Evolutionary conservation across 2,797 vertebrate species (phyloP).

Genomic region (Rhinella marina): DNA sequence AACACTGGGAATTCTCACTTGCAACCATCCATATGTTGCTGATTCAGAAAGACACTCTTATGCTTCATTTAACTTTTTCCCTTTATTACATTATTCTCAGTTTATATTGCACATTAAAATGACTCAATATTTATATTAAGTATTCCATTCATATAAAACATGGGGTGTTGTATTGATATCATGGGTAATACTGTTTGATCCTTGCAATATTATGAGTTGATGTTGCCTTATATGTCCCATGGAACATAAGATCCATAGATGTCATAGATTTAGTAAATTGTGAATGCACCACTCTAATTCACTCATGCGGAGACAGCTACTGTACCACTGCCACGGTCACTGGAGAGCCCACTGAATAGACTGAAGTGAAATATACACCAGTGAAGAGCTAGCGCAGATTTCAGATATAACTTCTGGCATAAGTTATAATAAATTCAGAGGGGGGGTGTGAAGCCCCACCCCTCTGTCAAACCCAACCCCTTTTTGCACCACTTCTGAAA

Average conservation of each 20-base stretch:
- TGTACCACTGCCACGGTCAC: too few species aligned
- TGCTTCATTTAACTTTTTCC: slow-evolving; percentile 9
- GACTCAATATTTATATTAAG: neutral
- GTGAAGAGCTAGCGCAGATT: too few species aligned
- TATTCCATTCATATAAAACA: neutral
- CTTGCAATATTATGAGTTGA: neutral
- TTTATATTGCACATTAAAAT: neutral
- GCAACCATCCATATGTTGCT: slow-evolving; percentile 38
- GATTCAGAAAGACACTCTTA: slow-evolving; percentile 5
- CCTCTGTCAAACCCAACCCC: too few species aligned
- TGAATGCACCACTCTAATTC: neutral
- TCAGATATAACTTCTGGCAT: too few species aligned
- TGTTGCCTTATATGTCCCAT: neutral
- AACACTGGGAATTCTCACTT: slow-evolving; percentile 48
- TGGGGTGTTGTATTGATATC: neutral
- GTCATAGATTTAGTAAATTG: neutral
- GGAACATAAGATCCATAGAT: neutral
- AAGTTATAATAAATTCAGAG: too few species aligned
- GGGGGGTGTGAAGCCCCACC: too few species aligned
- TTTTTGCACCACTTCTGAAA: too few species aligned
- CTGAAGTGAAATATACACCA: too few species aligned
- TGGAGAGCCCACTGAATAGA: too few species aligned
- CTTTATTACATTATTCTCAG: slow-evolving; percentile 4
- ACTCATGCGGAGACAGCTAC: too few species aligned
- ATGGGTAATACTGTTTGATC: neutral